Evolutionary conservation across 2,113 vertebrate genomes (phyloP), one percentile per base, ranked within the genome.

Genomic region (Heliornis fulica): DNA sequence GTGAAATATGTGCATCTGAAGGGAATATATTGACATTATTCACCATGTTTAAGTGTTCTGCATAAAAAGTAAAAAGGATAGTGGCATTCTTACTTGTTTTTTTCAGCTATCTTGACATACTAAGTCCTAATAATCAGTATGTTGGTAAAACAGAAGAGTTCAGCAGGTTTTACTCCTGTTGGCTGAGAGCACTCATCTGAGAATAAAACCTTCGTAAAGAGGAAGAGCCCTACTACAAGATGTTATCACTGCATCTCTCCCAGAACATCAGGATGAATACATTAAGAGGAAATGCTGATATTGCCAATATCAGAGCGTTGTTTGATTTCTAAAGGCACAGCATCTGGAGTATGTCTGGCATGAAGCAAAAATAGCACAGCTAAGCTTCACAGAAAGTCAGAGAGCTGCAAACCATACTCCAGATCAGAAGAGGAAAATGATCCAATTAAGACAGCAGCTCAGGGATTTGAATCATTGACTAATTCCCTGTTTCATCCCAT

Each of bases 371-470:
- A 38, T 31, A 92, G 83, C 38, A 84, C 25, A 91, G 61, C 45
- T 87, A 83, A 92, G 74, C 63, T 79, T 57, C 78, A 66, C 38
- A 69, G 51, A 57, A 85, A 82, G 74, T 38, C 25, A 12, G 36
- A 84, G 61, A 16, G 71, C n/a, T 76, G 77, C 57, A 89, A 87
- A 74, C 40, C 29, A 85, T 92, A 90, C 43, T 77, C 70, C 89
- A 95, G 69, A 89, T 48, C 56, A 89, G 74, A 91, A 82, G n/a
- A 91, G 16, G 43, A 93, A 5, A 74, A 83, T 48, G 84, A 89
- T 93, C 83, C 84, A 97, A 88, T 86, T 81, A 94, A 72, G 77
- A 80, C 68, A 90, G 83, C 71, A 90, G 59, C 64, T n/a, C 69
- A 22, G 60, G 53, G 82, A 89, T 65, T 85, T 93, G 66, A 82